Conservation (phyloP, 1,140 invertebrate species). For the Olivierus martensii region DNA sequence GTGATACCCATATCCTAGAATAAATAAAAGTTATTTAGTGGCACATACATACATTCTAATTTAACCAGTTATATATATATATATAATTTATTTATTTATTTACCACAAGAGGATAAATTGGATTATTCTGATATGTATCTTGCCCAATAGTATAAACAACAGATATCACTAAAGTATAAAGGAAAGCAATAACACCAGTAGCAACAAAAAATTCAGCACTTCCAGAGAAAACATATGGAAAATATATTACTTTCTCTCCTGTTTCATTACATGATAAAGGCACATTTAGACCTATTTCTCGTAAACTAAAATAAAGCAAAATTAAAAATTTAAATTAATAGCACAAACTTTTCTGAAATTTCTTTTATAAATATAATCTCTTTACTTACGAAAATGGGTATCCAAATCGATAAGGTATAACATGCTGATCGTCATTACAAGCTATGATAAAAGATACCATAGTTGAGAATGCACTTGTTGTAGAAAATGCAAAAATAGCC, state of each 20-base stretch:
- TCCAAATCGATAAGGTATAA: conserved; percentile 1
- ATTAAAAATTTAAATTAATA: too few relatives aligned
- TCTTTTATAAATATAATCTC: too few relatives aligned
- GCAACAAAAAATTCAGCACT: conserved; percentile 52
- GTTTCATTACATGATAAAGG: too few relatives aligned
- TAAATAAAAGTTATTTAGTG: background rate
- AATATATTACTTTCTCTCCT: background rate
- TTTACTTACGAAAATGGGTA: conserved; percentile 14
- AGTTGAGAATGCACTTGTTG: conserved; percentile 24
- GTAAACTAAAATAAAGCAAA: too few relatives aligned
- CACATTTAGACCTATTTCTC: too few relatives aligned
- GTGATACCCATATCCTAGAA: conserved; percentile 42
- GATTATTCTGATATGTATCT: conserved; percentile 42
- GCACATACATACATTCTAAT: too few relatives aligned
- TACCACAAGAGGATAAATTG: conserved; percentile 30
- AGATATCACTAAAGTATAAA: conserved; percentile 38
- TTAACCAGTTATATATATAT: too few relatives aligned
- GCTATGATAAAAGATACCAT: too few relatives aligned
- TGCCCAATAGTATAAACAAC: conserved; percentile 45
- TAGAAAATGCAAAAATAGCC: conserved; percentile 44
- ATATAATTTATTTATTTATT: too few relatives aligned
- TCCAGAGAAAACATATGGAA: conserved; percentile 37
- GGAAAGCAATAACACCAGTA: conserved; percentile 49
- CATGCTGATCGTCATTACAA: conserved; percentile 14
- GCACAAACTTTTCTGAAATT: too few relatives aligned